These are phyloP conservation scores for Corythucha ciliata DNA, from an alignment of 2,888 invertebrate genomes.

Conservation along the genomic window DNA sequence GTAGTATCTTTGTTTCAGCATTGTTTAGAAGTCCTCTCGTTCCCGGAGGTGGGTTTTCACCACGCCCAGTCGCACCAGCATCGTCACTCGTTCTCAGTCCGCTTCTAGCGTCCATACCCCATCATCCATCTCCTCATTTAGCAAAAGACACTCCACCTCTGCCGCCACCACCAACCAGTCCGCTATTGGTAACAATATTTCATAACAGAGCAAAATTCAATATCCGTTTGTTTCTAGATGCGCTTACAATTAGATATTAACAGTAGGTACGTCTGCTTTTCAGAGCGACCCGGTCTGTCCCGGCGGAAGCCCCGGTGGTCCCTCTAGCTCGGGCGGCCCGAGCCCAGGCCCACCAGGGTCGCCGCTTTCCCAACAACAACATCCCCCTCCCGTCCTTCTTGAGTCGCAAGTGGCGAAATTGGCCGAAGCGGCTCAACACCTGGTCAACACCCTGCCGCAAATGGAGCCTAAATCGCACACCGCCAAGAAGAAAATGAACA, in stretches of 20 bases:
- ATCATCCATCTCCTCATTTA: slow-evolving; percentile 23
- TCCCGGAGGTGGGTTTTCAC: slow-evolving; percentile 36
- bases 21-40: slow-evolving; percentile 59
- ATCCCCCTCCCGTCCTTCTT: slow-evolving; percentile 60
- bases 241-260: background rate
- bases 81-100: slow-evolving; percentile 29
- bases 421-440: slow-evolving; percentile 69
- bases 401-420: slow-evolving; percentile 78
- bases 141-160: slow-evolving; percentile 27
- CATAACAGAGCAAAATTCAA: background rate
- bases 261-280: background rate
- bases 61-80: slow-evolving; percentile 27
- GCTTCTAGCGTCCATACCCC: slow-evolving; percentile 31
- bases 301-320: slow-evolving; percentile 21
- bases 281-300: slow-evolving; percentile 21
- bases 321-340: slow-evolving; percentile 25
- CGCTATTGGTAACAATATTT: slow-evolving; percentile 32
- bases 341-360: slow-evolving; percentile 46
- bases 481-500: slow-evolving; percentile 77
- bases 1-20: slow-evolving; percentile 42
- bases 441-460: slow-evolving; percentile 73
- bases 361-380: slow-evolving; percentile 44
- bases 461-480: slow-evolving; percentile 84
- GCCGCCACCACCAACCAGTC: slow-evolving; percentile 30
- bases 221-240: background rate